Base-by-base conservation (phyloP, 23 tunicate species). In the Diplosoma virens region DNA sequence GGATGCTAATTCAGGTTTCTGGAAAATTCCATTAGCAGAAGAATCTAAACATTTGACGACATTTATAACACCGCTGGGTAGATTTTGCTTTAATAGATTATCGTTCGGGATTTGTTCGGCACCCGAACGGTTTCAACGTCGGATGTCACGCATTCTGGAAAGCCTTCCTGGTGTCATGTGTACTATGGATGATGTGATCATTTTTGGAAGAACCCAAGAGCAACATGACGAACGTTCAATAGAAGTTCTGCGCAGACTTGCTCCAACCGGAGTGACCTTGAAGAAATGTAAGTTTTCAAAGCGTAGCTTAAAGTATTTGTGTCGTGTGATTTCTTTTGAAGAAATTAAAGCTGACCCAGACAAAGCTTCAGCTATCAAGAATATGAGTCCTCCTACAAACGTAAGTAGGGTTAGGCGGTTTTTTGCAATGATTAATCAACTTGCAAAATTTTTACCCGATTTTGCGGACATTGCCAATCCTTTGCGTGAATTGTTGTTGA, bases 1-100 rank as follows among this genome's bases (percentile, higher is more conserved):
- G 20, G 76, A 66, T 37, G 78, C 77, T 7, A 80, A 80, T 32
- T 80, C 84, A 6, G 84, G 78, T 28, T 67, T 80, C 30, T 80
- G 71, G 56, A 64, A 68, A 50, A 63, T 80, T 1, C 61, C 71
- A 3, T 14, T 69, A 1, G 77, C 65, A 2, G 59, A 67, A 26
- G 77, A 48, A 3, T 33, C 71, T 3, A 29, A 41, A 25, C 32
- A 20, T 17, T 25, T 82, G 53, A 64, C 82, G 14, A 78, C 82
- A 3, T 78, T 78, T 34, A 78, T 78, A 3, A 61, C 82, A 16
- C 59, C 82, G 31, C 11, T 30, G 6, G 82, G 73, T 4, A 31
- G 77, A 27, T 73, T 53, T 74, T 82, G 80, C 37, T 82, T 73
- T 25, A 73, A 82, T 27, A 59, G 87, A 30, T 37, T 82, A 18